These are phyloP conservation scores for Ciona savignyi DNA, from an alignment of 23 tunicate species.

Conservation along the genomic window DNA sequence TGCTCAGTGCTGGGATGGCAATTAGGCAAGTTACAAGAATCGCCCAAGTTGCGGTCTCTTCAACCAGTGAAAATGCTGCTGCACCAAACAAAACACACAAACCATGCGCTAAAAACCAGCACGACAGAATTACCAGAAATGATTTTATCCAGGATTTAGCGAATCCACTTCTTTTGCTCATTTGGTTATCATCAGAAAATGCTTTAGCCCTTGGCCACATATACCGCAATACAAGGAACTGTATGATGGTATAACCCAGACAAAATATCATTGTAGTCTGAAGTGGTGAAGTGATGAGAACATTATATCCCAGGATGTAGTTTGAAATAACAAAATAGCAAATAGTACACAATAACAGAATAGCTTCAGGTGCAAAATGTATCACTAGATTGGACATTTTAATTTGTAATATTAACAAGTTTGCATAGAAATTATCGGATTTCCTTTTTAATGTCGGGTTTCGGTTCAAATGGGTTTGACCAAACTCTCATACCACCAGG, in stretches of 20 bases:
- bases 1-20: constrained; percentile 39
- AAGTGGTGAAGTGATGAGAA: constrained; percentile 10
- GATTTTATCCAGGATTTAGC: constrained; percentile 14
- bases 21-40: constrained; percentile 39
- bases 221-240: constrained; percentile 13
- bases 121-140: constrained; percentile 9
- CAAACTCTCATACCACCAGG: constrained; percentile 97
- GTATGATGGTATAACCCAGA: constrained; percentile 2
- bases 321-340: constrained; percentile 12
- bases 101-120: constrained; percentile 33
- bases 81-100: constrained; percentile 79
- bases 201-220: constrained; percentile 31
- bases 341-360: constrained; percentile 4
- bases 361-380: constrained; percentile 14
- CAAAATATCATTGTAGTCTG: constrained; percentile 17
- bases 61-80: constrained; percentile 23
- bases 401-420: no score
- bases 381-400: background rate
- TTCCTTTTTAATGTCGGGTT: constrained; percentile 26
- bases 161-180: no score
- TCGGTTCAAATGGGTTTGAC: constrained; percentile 80
- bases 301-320: background rate
- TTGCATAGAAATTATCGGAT: no score
- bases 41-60: constrained; percentile 72
- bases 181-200: no score